phyloP scores from a whole-genome alignment of 2,888 invertebrate species.

The Yponomeuta sedellus region DNA sequence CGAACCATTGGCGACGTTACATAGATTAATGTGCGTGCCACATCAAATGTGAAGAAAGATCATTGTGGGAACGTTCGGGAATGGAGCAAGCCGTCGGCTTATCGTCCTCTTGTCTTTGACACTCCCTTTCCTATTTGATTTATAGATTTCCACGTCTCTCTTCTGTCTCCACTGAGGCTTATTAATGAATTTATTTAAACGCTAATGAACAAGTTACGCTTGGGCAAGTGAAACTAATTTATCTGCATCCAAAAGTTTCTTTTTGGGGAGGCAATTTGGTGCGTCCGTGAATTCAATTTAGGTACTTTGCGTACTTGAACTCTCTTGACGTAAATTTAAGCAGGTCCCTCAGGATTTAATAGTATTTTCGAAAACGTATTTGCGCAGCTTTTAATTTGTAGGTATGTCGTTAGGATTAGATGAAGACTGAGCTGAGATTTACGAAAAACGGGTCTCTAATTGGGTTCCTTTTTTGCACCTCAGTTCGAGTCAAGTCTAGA shows the following conservation, averaged over 20 bases:
- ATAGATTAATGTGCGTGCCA: conserved; percentile 68
- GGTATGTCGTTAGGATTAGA: neutral
- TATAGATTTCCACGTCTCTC: conserved; percentile 70
- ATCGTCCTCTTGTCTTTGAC: conserved; percentile 70
- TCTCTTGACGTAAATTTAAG: neutral
- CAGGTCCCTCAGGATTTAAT: neutral
- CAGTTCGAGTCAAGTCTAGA: no score
- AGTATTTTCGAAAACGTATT: neutral
- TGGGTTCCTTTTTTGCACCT: no score
- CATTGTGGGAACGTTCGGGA: conserved; percentile 67
- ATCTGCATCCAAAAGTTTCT: conserved; percentile 55
- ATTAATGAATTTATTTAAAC: conserved; percentile 77
- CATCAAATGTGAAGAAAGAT: conserved; percentile 67
- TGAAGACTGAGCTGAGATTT: neutral
- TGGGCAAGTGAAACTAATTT: conserved; percentile 68
- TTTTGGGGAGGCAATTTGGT: conserved; percentile 49
- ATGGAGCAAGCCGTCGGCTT: conserved; percentile 39
- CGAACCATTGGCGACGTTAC: conserved; percentile 34
- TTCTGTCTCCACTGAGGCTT: conserved; percentile 62
- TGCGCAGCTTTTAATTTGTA: neutral
- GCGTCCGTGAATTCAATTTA: conserved; percentile 17
- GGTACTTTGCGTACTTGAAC: neutral
- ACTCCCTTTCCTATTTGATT: conserved; percentile 74
- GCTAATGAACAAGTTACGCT: conserved; percentile 73
- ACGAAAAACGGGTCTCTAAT: no score